phyloP scores from a whole-genome alignment of 2,113 vertebrate species.

The Irena cyanogastra region DNA sequence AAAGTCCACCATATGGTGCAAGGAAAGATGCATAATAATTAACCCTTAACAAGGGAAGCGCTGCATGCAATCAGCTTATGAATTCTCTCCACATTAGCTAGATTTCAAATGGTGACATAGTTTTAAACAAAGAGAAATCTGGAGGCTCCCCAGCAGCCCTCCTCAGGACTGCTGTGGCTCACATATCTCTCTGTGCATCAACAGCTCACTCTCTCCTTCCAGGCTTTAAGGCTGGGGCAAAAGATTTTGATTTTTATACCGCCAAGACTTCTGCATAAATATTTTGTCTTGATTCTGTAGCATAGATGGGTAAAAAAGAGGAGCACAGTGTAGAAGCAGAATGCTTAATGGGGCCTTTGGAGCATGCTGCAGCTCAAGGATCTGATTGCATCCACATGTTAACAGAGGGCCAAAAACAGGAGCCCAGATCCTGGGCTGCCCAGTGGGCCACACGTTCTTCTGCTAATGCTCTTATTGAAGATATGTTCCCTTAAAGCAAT shows the following conservation, averaged over 20 bases:
- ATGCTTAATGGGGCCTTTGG: neutral
- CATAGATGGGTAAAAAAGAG: neutral
- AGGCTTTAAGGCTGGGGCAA: neutral
- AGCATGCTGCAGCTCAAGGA: neutral
- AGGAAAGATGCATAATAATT: constrained; percentile 8
- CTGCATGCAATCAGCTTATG: neutral
- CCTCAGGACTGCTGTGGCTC: neutral
- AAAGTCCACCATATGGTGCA: constrained; percentile 33
- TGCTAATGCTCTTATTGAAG: neutral
- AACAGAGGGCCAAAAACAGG: neutral
- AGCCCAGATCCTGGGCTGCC: neutral
- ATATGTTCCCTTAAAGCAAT: neutral
- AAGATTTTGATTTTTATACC: neutral
- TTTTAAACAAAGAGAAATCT: constrained; percentile 17
- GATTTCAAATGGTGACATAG: neutral
- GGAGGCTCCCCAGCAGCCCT: neutral
- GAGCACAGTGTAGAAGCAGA: neutral
- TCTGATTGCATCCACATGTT: neutral
- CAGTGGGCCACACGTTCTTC: neutral
- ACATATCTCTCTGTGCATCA: neutral
- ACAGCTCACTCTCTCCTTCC: neutral
- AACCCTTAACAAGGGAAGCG: constrained; percentile 42
- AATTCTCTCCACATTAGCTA: constrained; percentile 22
- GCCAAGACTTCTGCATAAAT: neutral
- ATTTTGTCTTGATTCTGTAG: neutral